Evolutionary conservation across 92 coral and sea anemone species (phyloP).

Genomic region (Porites evermanni): DNA sequence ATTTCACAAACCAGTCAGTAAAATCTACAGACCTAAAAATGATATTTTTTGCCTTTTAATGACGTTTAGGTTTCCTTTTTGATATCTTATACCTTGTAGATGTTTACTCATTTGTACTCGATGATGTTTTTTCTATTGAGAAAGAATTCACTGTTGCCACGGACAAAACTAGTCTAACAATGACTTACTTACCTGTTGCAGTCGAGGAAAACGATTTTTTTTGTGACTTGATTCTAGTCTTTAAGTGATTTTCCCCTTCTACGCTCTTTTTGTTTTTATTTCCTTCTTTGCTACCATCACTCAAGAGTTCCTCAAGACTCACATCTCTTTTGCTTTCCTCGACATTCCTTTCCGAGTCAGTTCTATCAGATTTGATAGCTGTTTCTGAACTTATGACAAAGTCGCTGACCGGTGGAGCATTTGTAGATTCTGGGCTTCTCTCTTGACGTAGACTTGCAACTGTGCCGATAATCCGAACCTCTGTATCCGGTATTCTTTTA

Average conservation of each 20-base stretch:
- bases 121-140: no score
- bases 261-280: conserved; percentile 35
- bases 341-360: neutral
- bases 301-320: conserved; percentile 65
- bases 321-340: conserved; percentile 68
- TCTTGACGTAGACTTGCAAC: conserved; percentile 52
- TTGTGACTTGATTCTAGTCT: neutral
- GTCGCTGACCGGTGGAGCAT: neutral
- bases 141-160: neutral
- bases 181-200: conserved; percentile 22
- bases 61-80: no score
- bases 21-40: no score
- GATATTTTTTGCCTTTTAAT: no score
- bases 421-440: conserved; percentile 12
- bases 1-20: no score
- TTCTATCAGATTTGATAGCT: neutral
- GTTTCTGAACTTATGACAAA: neutral
- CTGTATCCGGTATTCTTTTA: conserved; percentile 61
- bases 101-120: no score
- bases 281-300: conserved; percentile 49
- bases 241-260: neutral
- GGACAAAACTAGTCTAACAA: neutral
- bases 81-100: no score
- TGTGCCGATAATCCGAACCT: conserved; percentile 63
- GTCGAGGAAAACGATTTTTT: conserved; percentile 17